Evolutionary conservation across 2,888 invertebrate genomes (phyloP).

Genomic region (Volucella zonaria): DNA sequence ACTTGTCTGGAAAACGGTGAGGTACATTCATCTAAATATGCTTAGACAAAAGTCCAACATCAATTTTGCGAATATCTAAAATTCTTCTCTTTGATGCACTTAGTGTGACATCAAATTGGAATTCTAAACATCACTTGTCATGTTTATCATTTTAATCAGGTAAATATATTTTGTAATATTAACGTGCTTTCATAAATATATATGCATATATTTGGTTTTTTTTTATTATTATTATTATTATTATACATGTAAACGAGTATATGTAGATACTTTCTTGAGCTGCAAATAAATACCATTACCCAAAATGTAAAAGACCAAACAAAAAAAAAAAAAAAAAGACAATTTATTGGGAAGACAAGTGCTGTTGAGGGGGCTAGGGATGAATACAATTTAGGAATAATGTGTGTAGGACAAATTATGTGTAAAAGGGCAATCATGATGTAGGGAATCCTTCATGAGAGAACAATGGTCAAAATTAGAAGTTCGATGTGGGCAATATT

Average conservation of each 20-base stretch:
- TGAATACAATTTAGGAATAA: not conserved
- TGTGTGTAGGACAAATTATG: conserved; percentile 14
- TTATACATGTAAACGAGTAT: not conserved
- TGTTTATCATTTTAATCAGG: conserved; percentile 48
- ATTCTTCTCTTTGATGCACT: conserved; percentile 26
- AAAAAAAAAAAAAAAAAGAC: not conserved
- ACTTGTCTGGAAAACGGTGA: conserved; percentile 80
- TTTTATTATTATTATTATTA: conserved; percentile 2
- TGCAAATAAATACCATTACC: conserved; percentile 71
- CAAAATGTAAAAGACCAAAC: conserved; percentile 49
- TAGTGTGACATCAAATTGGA: not conserved
- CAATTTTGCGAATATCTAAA: conserved; percentile 81
- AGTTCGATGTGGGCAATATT: not conserved
- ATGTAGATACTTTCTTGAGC: conserved; percentile 50
- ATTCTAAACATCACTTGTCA: conserved; percentile 71
- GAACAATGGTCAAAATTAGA: conserved; percentile 39
- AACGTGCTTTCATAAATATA: conserved; percentile 56
- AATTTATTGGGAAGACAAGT: conserved; percentile 47
- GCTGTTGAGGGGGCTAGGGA: conserved; percentile 32
- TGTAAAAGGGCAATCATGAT: conserved; percentile 39
- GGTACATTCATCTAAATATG: conserved; percentile 81
- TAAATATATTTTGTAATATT: conserved; percentile 43
- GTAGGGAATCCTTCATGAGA: conserved; percentile 48
- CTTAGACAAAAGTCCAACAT: conserved; percentile 82
- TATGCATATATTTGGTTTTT: not conserved